Evolutionary conservation across 2,888 invertebrate species (phyloP).

Genomic region (Icerya purchasi): DNA sequence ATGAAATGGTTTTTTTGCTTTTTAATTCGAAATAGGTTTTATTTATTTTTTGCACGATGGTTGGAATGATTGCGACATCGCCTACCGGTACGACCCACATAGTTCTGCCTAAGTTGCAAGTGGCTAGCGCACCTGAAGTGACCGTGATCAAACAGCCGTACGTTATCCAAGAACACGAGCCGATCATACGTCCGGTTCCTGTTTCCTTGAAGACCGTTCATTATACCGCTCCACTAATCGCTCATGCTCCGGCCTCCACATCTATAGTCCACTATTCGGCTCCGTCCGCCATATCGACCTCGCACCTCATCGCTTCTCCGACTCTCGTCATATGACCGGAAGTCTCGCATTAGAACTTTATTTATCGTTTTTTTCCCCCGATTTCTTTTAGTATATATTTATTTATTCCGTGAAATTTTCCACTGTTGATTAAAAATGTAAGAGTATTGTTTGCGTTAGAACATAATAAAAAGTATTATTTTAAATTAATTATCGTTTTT

Average conservation of each 20-base stretch:
- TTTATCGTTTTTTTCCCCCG: too few relatives aligned
- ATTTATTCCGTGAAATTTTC: too few relatives aligned
- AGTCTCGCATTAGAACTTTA: too few relatives aligned
- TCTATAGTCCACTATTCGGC: constrained; percentile 17
- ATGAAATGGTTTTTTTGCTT: too few relatives aligned
- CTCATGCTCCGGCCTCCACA: constrained; percentile 16
- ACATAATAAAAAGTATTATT: too few relatives aligned
- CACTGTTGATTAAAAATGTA: too few relatives aligned
- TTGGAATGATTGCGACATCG: constrained; percentile 17
- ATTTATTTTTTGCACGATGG: too few relatives aligned
- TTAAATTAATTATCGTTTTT: too few relatives aligned
- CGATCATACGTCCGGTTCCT: constrained; percentile 17
- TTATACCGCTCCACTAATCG: constrained; percentile 14
- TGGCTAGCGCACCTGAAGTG: constrained; percentile 23
- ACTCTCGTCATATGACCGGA: background rate
- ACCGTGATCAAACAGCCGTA: constrained; percentile 23
- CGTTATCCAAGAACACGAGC: constrained; percentile 23
- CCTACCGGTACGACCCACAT: constrained; percentile 16
- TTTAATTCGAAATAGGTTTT: too few relatives aligned
- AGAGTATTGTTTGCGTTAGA: too few relatives aligned
- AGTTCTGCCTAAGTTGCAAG: constrained; percentile 22
- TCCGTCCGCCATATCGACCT: constrained; percentile 11
- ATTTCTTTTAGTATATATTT: too few relatives aligned
- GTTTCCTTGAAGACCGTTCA: constrained; percentile 2
- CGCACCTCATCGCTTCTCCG: background rate